Evolutionary conservation across 2,888 invertebrate species (phyloP).

Genomic region (Coenonympha glycerion): DNA sequence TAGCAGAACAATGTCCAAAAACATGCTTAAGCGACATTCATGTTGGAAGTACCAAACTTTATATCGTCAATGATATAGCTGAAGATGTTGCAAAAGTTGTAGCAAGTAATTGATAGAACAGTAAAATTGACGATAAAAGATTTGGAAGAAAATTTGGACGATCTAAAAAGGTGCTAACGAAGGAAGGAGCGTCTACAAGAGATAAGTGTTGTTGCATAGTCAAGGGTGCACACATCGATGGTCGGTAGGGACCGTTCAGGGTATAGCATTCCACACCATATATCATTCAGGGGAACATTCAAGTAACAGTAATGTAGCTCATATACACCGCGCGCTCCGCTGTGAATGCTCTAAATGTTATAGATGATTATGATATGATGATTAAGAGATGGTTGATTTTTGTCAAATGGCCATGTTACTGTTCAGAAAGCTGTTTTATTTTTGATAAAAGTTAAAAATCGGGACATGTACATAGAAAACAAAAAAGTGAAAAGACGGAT

Average conservation of each 20-base stretch:
- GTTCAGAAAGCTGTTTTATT: too few species aligned
- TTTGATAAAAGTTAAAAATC: too few species aligned
- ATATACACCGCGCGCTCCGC: slow-evolving; percentile 66
- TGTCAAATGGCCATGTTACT: background rate
- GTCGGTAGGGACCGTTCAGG: slow-evolving; percentile 44
- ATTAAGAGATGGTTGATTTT: background rate
- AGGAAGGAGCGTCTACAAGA: slow-evolving; percentile 72
- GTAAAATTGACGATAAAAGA: slow-evolving; percentile 49
- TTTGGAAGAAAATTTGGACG: slow-evolving; percentile 63
- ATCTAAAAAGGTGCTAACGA: slow-evolving; percentile 74
- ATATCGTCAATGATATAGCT: slow-evolving; percentile 40
- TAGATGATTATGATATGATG: slow-evolving; percentile 19
- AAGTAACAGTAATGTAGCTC: slow-evolving; percentile 51
- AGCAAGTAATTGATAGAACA: slow-evolving; percentile 7
- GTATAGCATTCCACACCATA: slow-evolving; percentile 69
- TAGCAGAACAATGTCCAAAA: slow-evolving; percentile 51
- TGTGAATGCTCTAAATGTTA: slow-evolving; percentile 34
- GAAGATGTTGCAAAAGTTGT: background rate
- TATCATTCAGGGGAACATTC: slow-evolving; percentile 63
- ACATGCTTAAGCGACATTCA: slow-evolving; percentile 61
- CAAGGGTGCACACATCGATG: slow-evolving; percentile 65
- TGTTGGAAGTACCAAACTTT: slow-evolving; percentile 44
- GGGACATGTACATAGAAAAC: too few species aligned
- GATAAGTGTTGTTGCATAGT: slow-evolving; percentile 61
- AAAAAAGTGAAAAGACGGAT: too few species aligned